Evolutionary conservation across 2,888 invertebrate species (phyloP).

Genomic region (Microplitis manilae): DNA sequence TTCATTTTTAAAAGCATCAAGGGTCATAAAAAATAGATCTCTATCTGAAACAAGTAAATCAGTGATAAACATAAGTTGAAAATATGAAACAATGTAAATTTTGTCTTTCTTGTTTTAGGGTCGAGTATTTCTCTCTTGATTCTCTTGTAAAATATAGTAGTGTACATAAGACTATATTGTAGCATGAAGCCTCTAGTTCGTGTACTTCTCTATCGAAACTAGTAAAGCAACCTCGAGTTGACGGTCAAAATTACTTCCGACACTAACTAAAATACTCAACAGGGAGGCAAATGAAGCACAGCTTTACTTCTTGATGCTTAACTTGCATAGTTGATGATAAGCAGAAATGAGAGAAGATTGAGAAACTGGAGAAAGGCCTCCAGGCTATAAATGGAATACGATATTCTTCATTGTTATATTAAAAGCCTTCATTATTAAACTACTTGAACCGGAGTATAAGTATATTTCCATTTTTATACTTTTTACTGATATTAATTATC

Average conservation of each 20-base stretch:
- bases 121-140: not conserved
- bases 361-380: conserved; percentile 12
- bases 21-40: no score
- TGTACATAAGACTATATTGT: not conserved
- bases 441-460: not conserved
- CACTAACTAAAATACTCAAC: conserved; percentile 39
- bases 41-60: no score
- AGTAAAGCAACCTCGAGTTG: conserved; percentile 22
- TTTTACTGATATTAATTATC: no score
- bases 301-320: conserved; percentile 24
- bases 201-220: not conserved
- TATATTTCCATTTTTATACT: conserved; percentile 4
- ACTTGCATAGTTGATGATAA: conserved; percentile 4
- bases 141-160: not conserved
- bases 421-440: conserved; percentile 17
- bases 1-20: no score
- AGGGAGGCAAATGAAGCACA: conserved; percentile 29
- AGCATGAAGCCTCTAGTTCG: not conserved
- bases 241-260: conserved; percentile 37
- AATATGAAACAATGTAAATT: no score
- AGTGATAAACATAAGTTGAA: no score
- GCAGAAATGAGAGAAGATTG: not conserved
- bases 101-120: not conserved
- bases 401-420: conserved; percentile 26
- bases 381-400: conserved; percentile 19